Base-by-base conservation (phyloP, 2,888 invertebrate genomes). In the Eupeodes luniger region DNA sequence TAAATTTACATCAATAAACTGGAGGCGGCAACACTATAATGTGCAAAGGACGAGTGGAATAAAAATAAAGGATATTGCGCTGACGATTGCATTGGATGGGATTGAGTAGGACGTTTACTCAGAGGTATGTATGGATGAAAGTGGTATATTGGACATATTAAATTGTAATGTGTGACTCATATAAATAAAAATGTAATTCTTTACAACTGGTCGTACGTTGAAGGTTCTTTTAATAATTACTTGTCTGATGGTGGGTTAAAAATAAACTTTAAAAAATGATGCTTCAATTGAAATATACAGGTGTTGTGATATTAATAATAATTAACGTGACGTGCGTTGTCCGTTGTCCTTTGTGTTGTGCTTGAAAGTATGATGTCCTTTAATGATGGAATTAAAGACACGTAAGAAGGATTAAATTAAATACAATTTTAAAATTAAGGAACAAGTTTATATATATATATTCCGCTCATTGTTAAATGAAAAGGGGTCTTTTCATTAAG, bases 161-260 rank as follows among this genome's bases (percentile, higher is more conserved):
- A 40, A 69, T 9, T 47, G 4, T 69, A 4, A 53, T 34, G 55
- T 40, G 9, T 55, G 55, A 70, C 55, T 44, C 53, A 34, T 67
- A 67, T 27, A 34, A 59, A 59, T 59, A 59, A 47, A 12, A 59
- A 34, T 59, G 2, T 59, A 3, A 12, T 57, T 1, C 3, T 19
- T 59, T 4, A 16, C 14, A 4, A 3, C 5, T 59, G 57, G 57
- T 40, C 6, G 9, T 40, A 9, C 6, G 40, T 3, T 11, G 27
- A 47, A 72, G 57, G 57, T 72, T 27, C 34, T 59, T 72, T 72
- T 72, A 59, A 72, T 72, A 59, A 72, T 72, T 59, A 72, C 59
- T 59, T 57, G 55, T 57, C 57, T 55, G 55, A 57, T 53, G 70
- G 2, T 70, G 72, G 47, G 16, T 70, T 70, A 55, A 59, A 72